These are phyloP conservation scores for Microtus oregoni DNA, from an alignment of 2,113 vertebrate species.

Conservation along the genomic window DNA sequence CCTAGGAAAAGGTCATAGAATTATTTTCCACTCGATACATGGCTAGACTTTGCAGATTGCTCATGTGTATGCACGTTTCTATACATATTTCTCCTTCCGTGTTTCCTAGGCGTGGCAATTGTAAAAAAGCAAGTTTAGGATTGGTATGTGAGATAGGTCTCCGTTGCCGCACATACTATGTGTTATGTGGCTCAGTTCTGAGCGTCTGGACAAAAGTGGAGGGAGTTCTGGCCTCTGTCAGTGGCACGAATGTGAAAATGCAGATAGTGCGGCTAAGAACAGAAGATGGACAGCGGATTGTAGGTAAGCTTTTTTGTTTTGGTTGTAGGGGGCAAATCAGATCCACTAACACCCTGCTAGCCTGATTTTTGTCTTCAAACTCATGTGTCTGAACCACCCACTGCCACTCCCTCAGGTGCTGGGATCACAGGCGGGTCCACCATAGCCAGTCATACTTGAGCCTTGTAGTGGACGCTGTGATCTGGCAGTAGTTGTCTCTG, in stretches of 20 bases:
- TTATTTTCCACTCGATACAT: background rate
- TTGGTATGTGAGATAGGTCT: slow-evolving; percentile 97
- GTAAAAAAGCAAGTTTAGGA: slow-evolving; percentile 96
- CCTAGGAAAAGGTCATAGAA: background rate
- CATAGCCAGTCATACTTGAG: too few species aligned
- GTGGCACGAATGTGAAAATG: slow-evolving; percentile 98
- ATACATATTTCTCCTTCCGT: background rate
- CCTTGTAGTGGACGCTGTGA: background rate
- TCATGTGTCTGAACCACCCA: too few species aligned
- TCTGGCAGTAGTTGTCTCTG: background rate
- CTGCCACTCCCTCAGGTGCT: background rate
- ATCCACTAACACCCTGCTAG: too few species aligned
- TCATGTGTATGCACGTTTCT: background rate
- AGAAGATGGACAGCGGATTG: slow-evolving; percentile 97
- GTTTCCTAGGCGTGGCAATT: slow-evolving; percentile 95
- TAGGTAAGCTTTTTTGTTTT: slow-evolving; percentile 88
- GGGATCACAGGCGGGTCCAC: background rate
- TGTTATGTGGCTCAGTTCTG: slow-evolving; percentile 96
- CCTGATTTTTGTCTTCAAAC: background rate
- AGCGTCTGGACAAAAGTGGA: slow-evolving; percentile 99
- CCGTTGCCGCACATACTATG: slow-evolving; percentile 95
- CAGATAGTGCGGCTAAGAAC: slow-evolving; percentile 97
- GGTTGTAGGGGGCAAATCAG: background rate
- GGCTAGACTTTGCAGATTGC: background rate
- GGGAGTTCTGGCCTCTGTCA: slow-evolving; percentile 95